Base-by-base conservation (phyloP, 2,797 vertebrate species). In the Alosa sapidissima region DNA sequence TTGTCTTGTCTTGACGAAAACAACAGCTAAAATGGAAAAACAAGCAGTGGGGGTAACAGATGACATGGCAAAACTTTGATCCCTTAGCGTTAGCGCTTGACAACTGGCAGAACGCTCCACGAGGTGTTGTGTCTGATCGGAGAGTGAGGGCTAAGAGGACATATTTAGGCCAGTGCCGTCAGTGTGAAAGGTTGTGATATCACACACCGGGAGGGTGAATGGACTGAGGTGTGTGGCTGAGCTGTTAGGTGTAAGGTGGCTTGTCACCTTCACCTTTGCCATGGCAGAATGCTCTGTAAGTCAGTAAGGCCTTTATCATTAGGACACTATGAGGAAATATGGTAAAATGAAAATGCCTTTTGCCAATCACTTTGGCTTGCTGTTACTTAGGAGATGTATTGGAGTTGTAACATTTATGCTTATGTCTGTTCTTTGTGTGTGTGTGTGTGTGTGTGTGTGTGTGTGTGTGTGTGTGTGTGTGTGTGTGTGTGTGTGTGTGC, bases 381-480 rank as follows among this genome's bases (percentile, higher is more conserved):
- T 62, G 60, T 62, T 62, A 9, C 60, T 65, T 28, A 41, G 41
- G 41, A 41, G 41, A 55, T 55, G 54, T 55, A 55, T 55, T 10
- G 24, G n/a, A 28, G 10, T 10, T 58, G 21, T 58, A 58, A 58
- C 21, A 24, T 62, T 8, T 19, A n/a, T 82, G 41, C 48, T 85
- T 75, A 75, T 65, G 51, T 86, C n/a, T 48, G 54, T 54, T 75
- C 2, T 33, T n/a, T 78, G 13, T 24, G n/a, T 54, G 10, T 86
- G 47, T 72, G 51, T 82, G 33, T 55, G 21, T 84, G 82, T 85
- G 75, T 86, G 75, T 81, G 51, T 84, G 52, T 86, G 55, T 87
- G 54, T 83, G 7, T 87, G 9, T 85, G 14, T 83, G 28, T 84
- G 9, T 72, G 24, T 88, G 0, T 86, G 55, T 60, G 55, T 60